Evolutionary conservation across 2,888 invertebrate species (phyloP).

Genomic region (Parapristionchus giblindavisi): DNA sequence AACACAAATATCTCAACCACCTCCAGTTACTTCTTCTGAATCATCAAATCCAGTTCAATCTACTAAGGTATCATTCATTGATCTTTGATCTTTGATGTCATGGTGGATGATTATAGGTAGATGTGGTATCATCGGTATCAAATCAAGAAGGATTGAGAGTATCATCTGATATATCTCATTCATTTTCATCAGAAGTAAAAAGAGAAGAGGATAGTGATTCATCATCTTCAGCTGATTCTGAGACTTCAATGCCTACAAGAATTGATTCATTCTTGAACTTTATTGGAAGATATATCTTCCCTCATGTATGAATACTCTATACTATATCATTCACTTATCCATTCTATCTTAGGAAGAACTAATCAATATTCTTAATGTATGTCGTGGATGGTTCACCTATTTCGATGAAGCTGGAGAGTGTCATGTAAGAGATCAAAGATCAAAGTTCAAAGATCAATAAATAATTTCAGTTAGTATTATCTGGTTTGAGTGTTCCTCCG

Average conservation of each 20-base stretch:
- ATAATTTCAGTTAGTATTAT: constrained; percentile 6
- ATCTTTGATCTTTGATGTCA: too few relatives aligned
- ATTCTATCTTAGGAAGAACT: constrained; percentile 49
- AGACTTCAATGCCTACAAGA: constrained; percentile 25
- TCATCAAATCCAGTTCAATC: too few relatives aligned
- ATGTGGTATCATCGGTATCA: too few relatives aligned
- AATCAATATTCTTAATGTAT: constrained; percentile 41
- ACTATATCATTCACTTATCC: neutral
- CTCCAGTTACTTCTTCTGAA: too few relatives aligned
- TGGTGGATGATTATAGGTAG: too few relatives aligned
- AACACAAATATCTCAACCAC: too few relatives aligned
- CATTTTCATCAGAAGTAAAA: constrained; percentile 6
- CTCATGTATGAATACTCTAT: constrained; percentile 41
- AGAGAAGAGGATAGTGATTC: constrained; percentile 24
- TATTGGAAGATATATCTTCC: constrained; percentile 47
- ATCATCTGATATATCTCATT: neutral
- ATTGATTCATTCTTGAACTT: constrained; percentile 43
- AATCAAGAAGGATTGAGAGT: too few relatives aligned
- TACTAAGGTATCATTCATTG: too few relatives aligned
- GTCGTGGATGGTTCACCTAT: constrained; percentile 13
- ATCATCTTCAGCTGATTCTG: constrained; percentile 1
- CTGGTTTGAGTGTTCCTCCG: constrained; percentile 17
- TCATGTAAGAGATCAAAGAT: neutral
- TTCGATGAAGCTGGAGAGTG: constrained; percentile 22
- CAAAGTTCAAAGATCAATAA: neutral